These are phyloP conservation scores for Drosophila repletoides DNA, from an alignment of 1,140 invertebrate species.

Conservation along the genomic window DNA sequence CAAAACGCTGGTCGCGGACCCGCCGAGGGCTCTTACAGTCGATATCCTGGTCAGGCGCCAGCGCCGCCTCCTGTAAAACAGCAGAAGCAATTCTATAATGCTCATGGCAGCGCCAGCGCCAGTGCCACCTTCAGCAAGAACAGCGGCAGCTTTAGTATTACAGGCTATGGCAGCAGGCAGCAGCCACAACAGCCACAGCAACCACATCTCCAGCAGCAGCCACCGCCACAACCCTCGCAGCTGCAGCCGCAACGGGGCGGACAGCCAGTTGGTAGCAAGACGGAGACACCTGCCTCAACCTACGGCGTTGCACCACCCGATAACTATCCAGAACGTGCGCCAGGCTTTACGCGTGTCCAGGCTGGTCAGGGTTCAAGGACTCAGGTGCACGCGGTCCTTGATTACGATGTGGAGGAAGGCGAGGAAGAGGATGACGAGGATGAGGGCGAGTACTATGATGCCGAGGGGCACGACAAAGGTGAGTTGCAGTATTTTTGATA, in stretches of 20 bases:
- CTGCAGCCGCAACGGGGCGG: conserved; percentile 10
- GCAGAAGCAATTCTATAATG: conserved; percentile 66
- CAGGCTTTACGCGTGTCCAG: conserved; percentile 79
- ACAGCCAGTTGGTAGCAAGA: conserved; percentile 29
- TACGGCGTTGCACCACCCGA: conserved; percentile 62
- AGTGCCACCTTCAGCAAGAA: conserved; percentile 64
- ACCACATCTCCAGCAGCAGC: conserved; percentile 29
- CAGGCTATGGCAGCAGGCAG: conserved; percentile 62
- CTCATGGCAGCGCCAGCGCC: conserved; percentile 66
- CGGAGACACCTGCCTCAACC: conserved; percentile 58
- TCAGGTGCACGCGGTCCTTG: conserved; percentile 80
- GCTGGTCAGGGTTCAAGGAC: conserved; percentile 78
- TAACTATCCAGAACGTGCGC: conserved; percentile 71
- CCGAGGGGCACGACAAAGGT: conserved; percentile 61
- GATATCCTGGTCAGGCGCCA: conserved; percentile 46
- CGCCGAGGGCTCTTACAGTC: conserved; percentile 60
- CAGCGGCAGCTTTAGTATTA: conserved; percentile 74
- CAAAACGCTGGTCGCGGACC: conserved; percentile 54
- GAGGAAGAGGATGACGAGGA: conserved; percentile 76
- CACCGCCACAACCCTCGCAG: background rate
- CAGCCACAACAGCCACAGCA: conserved; percentile 7
- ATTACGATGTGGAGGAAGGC: conserved; percentile 81
- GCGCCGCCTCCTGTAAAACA: conserved; percentile 27
- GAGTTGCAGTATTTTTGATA: background rate
- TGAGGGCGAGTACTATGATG: conserved; percentile 58